Evolutionary conservation across 2,888 invertebrate genomes (phyloP).

Genomic region (Caenorhabditis sp.): DNA sequence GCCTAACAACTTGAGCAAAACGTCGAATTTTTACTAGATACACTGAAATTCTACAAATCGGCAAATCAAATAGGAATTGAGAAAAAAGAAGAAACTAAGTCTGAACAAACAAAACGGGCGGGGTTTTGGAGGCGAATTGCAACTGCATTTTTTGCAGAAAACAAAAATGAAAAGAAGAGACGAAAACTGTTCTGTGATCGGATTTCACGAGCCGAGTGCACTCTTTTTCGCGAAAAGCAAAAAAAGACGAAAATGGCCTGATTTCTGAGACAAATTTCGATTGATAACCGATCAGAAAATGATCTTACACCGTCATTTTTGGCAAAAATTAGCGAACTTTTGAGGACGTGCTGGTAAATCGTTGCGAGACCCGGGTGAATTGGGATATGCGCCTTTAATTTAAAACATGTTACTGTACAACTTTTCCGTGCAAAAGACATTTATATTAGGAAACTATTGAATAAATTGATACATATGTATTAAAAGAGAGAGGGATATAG

Average conservation of each 20-base stretch:
- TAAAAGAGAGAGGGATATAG: too few relatives aligned
- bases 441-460: too few relatives aligned
- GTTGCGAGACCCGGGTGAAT: neutral
- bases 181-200: constrained; percentile 21
- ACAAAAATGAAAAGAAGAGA: neutral
- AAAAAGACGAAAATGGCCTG: constrained; percentile 35
- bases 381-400: neutral
- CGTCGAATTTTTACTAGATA: too few relatives aligned
- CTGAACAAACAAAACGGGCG: constrained; percentile 32
- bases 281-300: constrained; percentile 33
- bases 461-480: too few relatives aligned
- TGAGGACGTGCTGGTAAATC: too few relatives aligned
- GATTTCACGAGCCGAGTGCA: neutral
- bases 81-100: constrained; percentile 15
- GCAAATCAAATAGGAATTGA: neutral
- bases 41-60: neutral
- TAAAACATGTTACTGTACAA: neutral
- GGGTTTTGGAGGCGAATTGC: constrained; percentile 4
- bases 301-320: constrained; percentile 12
- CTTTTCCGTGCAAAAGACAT: too few relatives aligned
- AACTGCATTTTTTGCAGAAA: constrained; percentile 22
- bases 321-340: neutral
- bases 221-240: neutral
- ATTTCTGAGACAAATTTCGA: neutral
- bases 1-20: too few relatives aligned